Conservation (phyloP, 2,888 invertebrate genomes). For the Luperina testacea region DNA sequence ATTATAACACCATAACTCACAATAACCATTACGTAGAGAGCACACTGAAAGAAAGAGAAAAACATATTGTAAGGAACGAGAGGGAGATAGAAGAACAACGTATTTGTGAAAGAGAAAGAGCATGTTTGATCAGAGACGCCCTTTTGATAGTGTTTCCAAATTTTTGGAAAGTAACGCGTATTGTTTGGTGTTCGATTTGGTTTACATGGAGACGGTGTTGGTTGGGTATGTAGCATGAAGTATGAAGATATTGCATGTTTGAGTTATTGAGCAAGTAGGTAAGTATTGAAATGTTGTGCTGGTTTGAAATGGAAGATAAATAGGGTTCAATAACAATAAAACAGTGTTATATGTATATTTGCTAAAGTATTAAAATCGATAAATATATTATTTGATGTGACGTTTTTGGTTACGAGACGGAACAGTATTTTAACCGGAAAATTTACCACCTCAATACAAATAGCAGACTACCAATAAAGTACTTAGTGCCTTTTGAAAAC, state of each 20-base stretch:
- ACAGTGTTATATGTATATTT: background rate
- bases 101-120: slow-evolving; percentile 72
- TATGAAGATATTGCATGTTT: background rate
- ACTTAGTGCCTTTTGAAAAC: too few relatives aligned
- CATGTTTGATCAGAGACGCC: slow-evolving; percentile 85
- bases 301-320: background rate
- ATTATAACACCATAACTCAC: slow-evolving; percentile 80
- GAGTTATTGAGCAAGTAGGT: background rate
- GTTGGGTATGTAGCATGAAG: background rate
- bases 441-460: background rate
- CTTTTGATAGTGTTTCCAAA: slow-evolving; percentile 90
- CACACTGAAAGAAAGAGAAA: slow-evolving; percentile 67
- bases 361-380: background rate
- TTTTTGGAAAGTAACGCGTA: slow-evolving; percentile 87
- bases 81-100: slow-evolving; percentile 50
- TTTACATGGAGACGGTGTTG: slow-evolving; percentile 74
- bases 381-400: background rate
- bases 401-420: background rate
- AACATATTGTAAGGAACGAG: slow-evolving; percentile 58
- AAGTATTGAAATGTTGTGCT: background rate
- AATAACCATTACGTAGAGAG: slow-evolving; percentile 74
- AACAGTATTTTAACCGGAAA: too few relatives aligned
- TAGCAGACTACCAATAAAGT: too few relatives aligned
- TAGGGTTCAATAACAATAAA: background rate
- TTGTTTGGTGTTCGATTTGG: slow-evolving; percentile 79